Percentiles rank a stretch among this genome's conserved stretches.
Conservation (phyloP, 2,888 invertebrate species). For the Drosophila hamatofila region DNA sequence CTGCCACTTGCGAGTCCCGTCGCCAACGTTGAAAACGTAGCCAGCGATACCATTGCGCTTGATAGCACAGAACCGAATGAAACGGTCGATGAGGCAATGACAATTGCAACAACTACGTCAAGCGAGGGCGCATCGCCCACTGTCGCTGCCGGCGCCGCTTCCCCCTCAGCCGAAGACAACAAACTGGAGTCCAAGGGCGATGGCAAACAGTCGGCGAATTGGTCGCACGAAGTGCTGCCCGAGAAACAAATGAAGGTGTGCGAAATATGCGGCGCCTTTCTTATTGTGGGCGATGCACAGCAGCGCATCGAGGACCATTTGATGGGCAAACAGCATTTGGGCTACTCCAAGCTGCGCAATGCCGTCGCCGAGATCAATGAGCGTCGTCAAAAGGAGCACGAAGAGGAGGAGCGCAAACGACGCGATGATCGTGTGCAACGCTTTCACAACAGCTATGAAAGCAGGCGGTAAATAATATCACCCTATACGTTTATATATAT, state of each 20-base stretch:
- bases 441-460: constrained; percentile 66
- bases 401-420: constrained; percentile 86
- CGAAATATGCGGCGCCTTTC: constrained; percentile 98
- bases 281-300: constrained; percentile 99
- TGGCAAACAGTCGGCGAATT: constrained; percentile 84
- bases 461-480: constrained; percentile 62
- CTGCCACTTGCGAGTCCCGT: constrained; percentile 32
- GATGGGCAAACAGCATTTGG: constrained; percentile 99
- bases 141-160: not conserved
- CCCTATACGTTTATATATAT: not conserved
- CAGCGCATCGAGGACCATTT: constrained; percentile 99
- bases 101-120: not conserved
- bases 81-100: constrained; percentile 8
- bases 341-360: constrained; percentile 90
- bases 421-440: constrained; percentile 81
- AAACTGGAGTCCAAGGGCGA: constrained; percentile 44
- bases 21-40: not conserved
- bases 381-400: constrained; percentile 88
- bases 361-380: constrained; percentile 89
- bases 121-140: constrained; percentile 19
- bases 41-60: constrained; percentile 15
- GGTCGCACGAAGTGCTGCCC: constrained; percentile 93
- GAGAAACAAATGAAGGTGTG: constrained; percentile 99
- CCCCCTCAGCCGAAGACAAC: constrained; percentile 21
- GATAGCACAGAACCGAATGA: constrained; percentile 24